Base-by-base conservation (phyloP, 2,888 invertebrate species). In the Trachelus troglodyta region DNA sequence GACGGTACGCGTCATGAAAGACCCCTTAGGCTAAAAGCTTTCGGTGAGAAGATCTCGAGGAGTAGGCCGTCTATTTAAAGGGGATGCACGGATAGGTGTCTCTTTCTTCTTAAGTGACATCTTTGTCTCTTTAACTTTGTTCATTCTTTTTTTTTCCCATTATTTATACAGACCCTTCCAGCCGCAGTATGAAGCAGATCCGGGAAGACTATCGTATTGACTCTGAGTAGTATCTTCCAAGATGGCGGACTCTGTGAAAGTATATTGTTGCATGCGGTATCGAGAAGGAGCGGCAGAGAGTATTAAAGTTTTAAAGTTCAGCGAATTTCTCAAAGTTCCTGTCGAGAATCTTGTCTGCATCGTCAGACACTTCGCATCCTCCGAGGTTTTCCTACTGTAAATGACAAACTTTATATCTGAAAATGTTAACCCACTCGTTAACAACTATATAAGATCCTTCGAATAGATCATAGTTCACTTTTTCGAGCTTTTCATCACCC, bases 41-140 rank as follows among this genome's bases (percentile, higher is more conserved):
- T 71, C 12, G 12, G 71, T 33, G 34, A 71, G 71, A 33, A 71
- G 31, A 33, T 33, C 71, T 12, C 71, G 12, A 31, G 71, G 71
- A 71, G 71, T 71, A 71, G 71, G 71, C 34, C 71, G 71, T 34
- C 31, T 34, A 12, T 31, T 71, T 71, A 71, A 71, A 71, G 71
- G 71, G 31, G 71, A 71, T 71, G 23, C 31, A 33, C 71, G 31
- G 31, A 34, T 23, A 56, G 23, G 23, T 56, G 23, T 23, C 56
- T 56, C 23, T 23, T 56, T 56, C 1, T 23, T 56, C 23, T 23
- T 23, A 56, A 56, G 56, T 56, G 56, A 56, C 56, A 23, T 56
- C 56, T 56, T 56, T 9, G 56, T 56, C 56, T 23, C 23, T 56
- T 56, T 23, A 56, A 9, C 15, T 56, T 56, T 0, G 56, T 23